These are phyloP conservation scores for Corythornis cristatus DNA, from an alignment of 2,113 vertebrate species.

Conservation along the genomic window DNA sequence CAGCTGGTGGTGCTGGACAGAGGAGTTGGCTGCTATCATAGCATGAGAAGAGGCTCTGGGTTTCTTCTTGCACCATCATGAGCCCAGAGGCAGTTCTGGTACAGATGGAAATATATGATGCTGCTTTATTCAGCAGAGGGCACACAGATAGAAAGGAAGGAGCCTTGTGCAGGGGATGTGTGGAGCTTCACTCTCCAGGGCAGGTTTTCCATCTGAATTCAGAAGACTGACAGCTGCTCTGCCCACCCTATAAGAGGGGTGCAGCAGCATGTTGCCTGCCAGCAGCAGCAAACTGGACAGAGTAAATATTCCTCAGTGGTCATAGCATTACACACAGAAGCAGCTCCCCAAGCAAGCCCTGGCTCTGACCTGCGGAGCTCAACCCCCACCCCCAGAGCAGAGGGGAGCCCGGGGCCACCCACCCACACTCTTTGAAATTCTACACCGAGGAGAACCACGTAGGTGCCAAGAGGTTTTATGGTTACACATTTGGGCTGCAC, in stretches of 20 bases:
- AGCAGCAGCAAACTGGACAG: background rate
- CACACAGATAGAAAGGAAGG: background rate
- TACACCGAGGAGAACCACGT: background rate
- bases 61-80: background rate
- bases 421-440: conserved; percentile 37
- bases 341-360: background rate
- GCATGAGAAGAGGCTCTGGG: rapidly evolving
- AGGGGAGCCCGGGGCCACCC: background rate
- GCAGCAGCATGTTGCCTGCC: rapidly evolving
- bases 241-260: no score
- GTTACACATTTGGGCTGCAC: conserved; percentile 58
- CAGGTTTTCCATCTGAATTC: background rate
- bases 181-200: background rate
- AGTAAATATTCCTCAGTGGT: background rate
- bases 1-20: background rate
- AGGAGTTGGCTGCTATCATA: background rate
- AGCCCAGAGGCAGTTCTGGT: background rate
- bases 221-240: background rate
- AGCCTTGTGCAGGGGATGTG: no score
- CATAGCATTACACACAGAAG: background rate
- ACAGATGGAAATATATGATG: background rate
- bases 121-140: background rate
- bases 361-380: background rate
- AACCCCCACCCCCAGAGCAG: background rate
- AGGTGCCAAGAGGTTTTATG: conserved; percentile 62